Conservation (phyloP, 2,797 vertebrate species). For the Jordanella pulchra region DNA sequence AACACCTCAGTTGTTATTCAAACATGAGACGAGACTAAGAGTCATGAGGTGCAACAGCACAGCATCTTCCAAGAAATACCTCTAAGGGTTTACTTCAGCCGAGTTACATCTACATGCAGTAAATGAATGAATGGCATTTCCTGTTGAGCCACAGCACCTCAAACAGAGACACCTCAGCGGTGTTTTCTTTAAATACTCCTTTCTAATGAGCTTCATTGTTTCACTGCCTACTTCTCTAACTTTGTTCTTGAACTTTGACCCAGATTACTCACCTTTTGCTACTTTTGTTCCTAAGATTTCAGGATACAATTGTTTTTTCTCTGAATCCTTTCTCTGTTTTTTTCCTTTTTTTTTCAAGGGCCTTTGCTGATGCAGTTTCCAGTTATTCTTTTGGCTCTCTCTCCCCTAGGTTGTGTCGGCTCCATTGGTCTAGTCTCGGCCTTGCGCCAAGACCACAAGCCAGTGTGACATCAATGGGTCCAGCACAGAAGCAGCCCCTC, state of each 20-base stretch:
- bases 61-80: slow-evolving; percentile 31
- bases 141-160: slow-evolving; percentile 53
- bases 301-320: slow-evolving; percentile 82
- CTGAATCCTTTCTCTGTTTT: slow-evolving; percentile 50
- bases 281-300: slow-evolving; percentile 80
- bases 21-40: not conserved
- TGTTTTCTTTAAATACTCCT: slow-evolving; percentile 65
- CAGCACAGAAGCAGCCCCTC: slow-evolving; percentile 55
- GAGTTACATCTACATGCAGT: slow-evolving; percentile 4
- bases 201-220: slow-evolving; percentile 61
- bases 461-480: slow-evolving; percentile 68
- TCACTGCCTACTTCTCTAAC: slow-evolving; percentile 45
- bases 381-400: slow-evolving; percentile 81
- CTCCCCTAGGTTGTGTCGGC: slow-evolving; percentile 71
- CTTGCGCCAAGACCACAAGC: slow-evolving; percentile 59
- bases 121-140: slow-evolving; percentile 62
- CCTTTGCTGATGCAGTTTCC: slow-evolving; percentile 82
- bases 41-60: not conserved
- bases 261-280: slow-evolving; percentile 76
- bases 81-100: slow-evolving; percentile 33
- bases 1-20: slow-evolving; percentile 14
- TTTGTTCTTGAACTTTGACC: slow-evolving; percentile 65
- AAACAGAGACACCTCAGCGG: slow-evolving; percentile 43
- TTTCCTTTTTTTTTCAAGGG: slow-evolving; percentile 60
- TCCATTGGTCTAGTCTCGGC: slow-evolving; percentile 75